phyloP scores from a whole-genome alignment of 2,797 vertebrate genomes.

The Macrochelys suwanniensis region DNA sequence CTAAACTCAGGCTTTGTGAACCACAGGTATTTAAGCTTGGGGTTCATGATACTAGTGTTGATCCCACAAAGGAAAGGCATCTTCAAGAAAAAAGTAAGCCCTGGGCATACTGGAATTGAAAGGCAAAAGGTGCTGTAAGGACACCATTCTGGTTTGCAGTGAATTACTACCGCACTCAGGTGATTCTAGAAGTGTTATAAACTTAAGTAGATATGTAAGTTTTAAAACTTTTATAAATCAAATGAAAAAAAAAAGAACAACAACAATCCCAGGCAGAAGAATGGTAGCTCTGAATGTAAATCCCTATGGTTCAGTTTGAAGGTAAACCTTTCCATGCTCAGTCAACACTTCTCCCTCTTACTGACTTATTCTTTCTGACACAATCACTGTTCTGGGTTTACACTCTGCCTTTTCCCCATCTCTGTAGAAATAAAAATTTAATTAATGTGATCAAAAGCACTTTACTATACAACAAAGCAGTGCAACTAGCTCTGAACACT shows the following conservation, averaged over 20 bases:
- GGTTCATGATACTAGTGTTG: background rate
- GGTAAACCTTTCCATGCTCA: background rate
- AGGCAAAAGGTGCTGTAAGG: background rate
- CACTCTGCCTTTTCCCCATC: background rate
- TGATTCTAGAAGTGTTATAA: background rate
- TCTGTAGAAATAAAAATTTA: background rate
- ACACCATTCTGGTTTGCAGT: rapidly evolving
- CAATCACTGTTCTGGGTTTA: background rate
- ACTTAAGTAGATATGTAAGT: background rate
- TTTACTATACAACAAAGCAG: constrained; percentile 40
- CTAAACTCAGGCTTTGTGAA: no score
- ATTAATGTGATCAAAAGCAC: constrained; percentile 26
- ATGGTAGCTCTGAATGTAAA: background rate
- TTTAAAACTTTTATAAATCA: background rate
- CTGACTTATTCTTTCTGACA: background rate
- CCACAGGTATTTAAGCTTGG: background rate
- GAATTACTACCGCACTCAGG: background rate
- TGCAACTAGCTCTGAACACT: constrained; percentile 24
- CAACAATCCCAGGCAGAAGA: background rate
- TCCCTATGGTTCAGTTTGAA: background rate
- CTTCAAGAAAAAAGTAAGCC: background rate
- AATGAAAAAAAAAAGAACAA: background rate
- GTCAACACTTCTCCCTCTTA: rapidly evolving
- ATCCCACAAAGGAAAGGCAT: background rate
- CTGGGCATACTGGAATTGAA: background rate